Conservation (phyloP, 2,113 vertebrate species). For the Quiscalus mexicanus region DNA sequence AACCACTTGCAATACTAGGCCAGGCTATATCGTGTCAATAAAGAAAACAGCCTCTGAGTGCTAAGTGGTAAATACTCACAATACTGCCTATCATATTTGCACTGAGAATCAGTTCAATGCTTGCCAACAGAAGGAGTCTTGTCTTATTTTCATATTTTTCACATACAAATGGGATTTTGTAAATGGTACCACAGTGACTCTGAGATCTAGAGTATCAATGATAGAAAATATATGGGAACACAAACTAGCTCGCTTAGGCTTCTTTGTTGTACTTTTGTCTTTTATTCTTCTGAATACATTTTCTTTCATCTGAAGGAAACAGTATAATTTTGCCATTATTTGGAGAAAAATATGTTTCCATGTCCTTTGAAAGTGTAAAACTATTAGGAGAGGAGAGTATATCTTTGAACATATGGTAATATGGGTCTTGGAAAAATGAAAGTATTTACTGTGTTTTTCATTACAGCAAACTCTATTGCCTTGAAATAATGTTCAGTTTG, state of each 20-base stretch:
- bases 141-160: not conserved
- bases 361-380: not conserved
- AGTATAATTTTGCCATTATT: conserved; percentile 5
- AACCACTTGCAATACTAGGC: not conserved
- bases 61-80: not conserved
- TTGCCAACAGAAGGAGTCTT: not conserved
- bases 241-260: not conserved
- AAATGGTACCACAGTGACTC: not conserved
- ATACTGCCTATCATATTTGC: not conserved
- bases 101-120: not conserved
- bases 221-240: not conserved
- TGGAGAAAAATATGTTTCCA: not conserved
- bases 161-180: not conserved
- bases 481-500: not conserved
- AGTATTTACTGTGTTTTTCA: not conserved
- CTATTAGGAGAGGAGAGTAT: not conserved
- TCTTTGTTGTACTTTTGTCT: not conserved
- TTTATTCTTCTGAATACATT: not conserved
- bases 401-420: not conserved
- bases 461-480: not conserved
- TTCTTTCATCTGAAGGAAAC: not conserved
- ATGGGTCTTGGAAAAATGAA: not conserved
- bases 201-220: not conserved
- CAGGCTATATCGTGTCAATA: not conserved
- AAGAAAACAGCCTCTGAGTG: not conserved